A percentile compares a stretch with the other conserved stretches of the same genome.
Evolutionary conservation across 1,140 invertebrate genomes (phyloP).

Genomic region (Ridgeia piscesae): DNA sequence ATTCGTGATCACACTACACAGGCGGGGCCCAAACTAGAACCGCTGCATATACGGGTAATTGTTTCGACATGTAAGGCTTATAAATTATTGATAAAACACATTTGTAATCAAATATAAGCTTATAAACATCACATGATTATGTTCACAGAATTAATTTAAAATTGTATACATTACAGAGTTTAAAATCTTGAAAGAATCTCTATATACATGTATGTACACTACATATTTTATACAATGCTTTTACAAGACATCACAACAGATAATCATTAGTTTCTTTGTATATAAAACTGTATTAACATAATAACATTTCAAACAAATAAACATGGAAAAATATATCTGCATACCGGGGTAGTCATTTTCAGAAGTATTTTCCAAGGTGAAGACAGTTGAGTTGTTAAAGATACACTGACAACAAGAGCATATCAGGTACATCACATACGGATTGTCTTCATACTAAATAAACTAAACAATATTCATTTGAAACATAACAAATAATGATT

Average conservation of each 20-base stretch:
- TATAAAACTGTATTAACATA: neutral
- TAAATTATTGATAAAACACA: no score
- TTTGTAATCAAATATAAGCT: no score
- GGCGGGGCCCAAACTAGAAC: no score
- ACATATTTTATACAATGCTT: neutral
- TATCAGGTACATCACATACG: neutral
- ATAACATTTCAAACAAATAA: neutral
- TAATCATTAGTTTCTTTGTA: neutral
- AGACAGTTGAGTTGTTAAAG: no score
- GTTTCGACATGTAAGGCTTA: no score
- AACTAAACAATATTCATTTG: neutral
- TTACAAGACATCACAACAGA: neutral
- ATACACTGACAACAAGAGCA: neutral
- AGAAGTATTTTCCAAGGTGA: no score
- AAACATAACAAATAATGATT: neutral
- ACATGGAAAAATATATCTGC: neutral
- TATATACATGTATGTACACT: neutral
- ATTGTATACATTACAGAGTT: no score
- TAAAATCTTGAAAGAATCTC: neutral
- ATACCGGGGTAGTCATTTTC: no score
- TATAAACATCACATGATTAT: no score
- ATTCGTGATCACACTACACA: no score
- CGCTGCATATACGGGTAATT: no score
- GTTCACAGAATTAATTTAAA: no score
- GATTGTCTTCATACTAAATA: neutral